Evolutionary conservation across 2,888 invertebrate genomes (phyloP).

Genomic region (Macrosoma leucophasiata): DNA sequence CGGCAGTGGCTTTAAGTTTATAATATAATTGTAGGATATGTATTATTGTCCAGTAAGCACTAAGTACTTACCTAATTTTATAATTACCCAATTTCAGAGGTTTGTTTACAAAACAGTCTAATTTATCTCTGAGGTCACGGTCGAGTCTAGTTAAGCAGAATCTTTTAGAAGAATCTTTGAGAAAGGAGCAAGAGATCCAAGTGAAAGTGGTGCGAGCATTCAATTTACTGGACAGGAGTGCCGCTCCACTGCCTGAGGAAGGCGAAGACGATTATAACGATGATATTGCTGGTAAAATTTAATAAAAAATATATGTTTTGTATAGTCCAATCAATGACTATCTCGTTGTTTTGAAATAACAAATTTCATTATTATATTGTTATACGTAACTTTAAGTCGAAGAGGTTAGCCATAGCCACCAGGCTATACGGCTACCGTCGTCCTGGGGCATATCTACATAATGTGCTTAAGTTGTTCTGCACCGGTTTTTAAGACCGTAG

Average conservation of each 20-base stretch:
- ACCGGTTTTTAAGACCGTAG: too few relatives aligned
- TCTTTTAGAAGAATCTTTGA: constrained; percentile 38
- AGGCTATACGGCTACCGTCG: too few relatives aligned
- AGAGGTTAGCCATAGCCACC: too few relatives aligned
- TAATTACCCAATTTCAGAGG: constrained; percentile 34
- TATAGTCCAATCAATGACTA: too few relatives aligned
- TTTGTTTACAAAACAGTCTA: constrained; percentile 39
- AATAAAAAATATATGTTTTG: too few relatives aligned
- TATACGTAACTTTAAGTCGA: not conserved
- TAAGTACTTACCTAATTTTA: not conserved
- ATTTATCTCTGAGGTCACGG: constrained; percentile 34
- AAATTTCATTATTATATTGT: too few relatives aligned
- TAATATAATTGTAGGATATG: too few relatives aligned
- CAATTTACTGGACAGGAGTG: constrained; percentile 49
- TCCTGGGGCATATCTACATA: too few relatives aligned
- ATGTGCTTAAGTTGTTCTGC: too few relatives aligned
- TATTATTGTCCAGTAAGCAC: not conserved
- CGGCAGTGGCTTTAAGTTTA: too few relatives aligned
- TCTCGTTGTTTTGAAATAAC: too few relatives aligned
- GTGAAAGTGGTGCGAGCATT: constrained; percentile 52
- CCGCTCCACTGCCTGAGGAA: constrained; percentile 35
- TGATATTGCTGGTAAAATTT: constrained; percentile 51
- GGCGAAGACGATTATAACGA: constrained; percentile 44
- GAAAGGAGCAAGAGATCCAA: constrained; percentile 52
- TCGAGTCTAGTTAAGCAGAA: constrained; percentile 44